A percentile compares a stretch with the other conserved stretches of the same genome.
Evolutionary conservation across 2,888 invertebrate genomes (phyloP).

Genomic region (Lepas anatifera): DNA sequence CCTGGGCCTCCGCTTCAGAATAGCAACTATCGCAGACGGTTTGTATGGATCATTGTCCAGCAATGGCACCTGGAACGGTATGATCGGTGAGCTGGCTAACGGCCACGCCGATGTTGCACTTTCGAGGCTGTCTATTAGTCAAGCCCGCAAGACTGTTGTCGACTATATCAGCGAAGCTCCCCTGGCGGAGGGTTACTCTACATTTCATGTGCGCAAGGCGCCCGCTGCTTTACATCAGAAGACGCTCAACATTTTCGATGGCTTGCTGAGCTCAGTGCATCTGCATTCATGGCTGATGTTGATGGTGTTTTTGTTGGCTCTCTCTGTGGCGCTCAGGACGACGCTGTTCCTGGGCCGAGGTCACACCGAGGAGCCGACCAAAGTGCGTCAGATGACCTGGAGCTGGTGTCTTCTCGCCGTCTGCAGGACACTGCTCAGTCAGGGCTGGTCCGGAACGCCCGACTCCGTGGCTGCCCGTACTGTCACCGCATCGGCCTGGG

Average conservation of each 20-base stretch:
- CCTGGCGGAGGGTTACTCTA: background rate
- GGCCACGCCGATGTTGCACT: background rate
- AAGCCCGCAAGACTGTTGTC: background rate
- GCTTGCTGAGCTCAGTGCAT: background rate
- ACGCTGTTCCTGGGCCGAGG: background rate
- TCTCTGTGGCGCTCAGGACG: background rate
- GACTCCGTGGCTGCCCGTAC: background rate
- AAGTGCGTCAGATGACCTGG: background rate
- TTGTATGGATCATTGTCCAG: constrained; percentile 18
- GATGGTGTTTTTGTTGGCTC: background rate
- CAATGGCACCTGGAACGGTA: constrained; percentile 22
- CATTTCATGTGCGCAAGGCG: background rate
- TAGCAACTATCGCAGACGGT: constrained; percentile 16
- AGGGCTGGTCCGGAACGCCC: background rate
- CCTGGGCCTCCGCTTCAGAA: constrained; percentile 19
- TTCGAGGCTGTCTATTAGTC: background rate
- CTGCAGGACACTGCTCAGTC: background rate
- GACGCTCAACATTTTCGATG: background rate
- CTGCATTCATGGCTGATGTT: background rate
- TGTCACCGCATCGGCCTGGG: background rate
- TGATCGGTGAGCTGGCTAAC: constrained; percentile 22
- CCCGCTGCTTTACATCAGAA: background rate
- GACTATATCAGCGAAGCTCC: background rate
- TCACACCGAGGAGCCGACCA: background rate
- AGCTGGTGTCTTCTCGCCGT: background rate